Base-by-base conservation (phyloP, 2,888 invertebrate genomes). In the Athetis lepigone region DNA sequence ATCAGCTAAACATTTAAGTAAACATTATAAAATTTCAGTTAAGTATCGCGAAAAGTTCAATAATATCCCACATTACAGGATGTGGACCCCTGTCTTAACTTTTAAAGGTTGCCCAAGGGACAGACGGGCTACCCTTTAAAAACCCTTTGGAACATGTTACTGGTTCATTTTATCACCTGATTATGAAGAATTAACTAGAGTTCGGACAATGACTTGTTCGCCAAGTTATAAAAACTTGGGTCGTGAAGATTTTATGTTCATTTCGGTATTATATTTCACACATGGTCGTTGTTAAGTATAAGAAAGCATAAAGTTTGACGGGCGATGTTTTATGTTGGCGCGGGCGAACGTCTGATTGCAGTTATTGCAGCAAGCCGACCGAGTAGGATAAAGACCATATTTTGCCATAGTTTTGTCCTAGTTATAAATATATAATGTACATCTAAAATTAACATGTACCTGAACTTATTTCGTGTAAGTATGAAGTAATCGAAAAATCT, bases 171-270 rank as follows among this genome's bases (percentile, higher is more conserved):
- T 57, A 66, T 50, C 11, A 84, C 80, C 79, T 84, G 83, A 88
- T 88, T 88, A 85, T 84, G 86, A 79, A 80, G 83, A 84, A 85
- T 85, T 83, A 85, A 87, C 82, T 81, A 77, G 80, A 85, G 79
- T 85, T 85, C 84, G 85, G 84, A 88, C 90, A 90, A 90, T 90
- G 88, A 88, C 87, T 90, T 90, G 90, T 90, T 89, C 88, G 86
- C 85, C 58, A 83, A 87, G 90, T 88, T 88, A 85, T 91, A 91
- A 92, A 92, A 89, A 88, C 80, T 79, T 72, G 75, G 76, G 71
- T 77, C 79, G 79, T 83, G 77, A 80, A 84, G 73, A 83, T 88
- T 90, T 90, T 89, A 91, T 88, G 87, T 89, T 90, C 87, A 88
- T 88, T 88, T 80, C 83, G 75, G 81, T 83, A 85, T 87, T 88